Evolutionary conservation across 2,888 invertebrate genomes (phyloP), one percentile per base, ranked within the genome.

Genomic region (Troides oblongomaculatus): DNA sequence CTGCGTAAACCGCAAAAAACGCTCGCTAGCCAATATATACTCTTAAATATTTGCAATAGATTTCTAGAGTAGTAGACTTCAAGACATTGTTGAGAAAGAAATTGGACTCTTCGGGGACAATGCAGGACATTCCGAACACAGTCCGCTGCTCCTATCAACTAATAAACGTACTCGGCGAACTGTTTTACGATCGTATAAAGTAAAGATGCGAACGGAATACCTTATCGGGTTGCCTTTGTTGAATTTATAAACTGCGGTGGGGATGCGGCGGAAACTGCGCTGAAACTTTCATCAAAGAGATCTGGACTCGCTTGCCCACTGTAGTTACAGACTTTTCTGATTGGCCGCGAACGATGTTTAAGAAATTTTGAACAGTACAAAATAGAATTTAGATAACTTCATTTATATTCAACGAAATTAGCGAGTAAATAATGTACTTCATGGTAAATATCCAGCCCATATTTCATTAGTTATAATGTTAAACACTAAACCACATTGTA

Each of bases 201-300:
- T 60, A 39, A 30, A n/a, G 60, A 59, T 56, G 59, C 39, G 56
- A 53, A 56, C 18, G 43, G 68, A 64, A 60, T 60, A 64, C 36
- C n/a, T 58, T 46, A 59, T 60, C 46, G 39, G 39, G 63, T 10
- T 59, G 50, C 56, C 63, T 63, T 63, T 68, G 64, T 64, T 68
- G 64, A 68, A 68, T 68, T 68, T 64, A 64, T 64, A 68, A 68
- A 58, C 25, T 57, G 63, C 68, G 68, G 63, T 14, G 46, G 12
- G 46, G 46, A 21, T 46, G 46, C 46, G 39, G 65, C 65, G 65
- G 59, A 23, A 18, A 23, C 36, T 23, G 58, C 46, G 46, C 63
- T 63, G 63, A 68, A 68, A 68, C 43, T 63, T 68, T 68, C 36
- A 63, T 68, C 68, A 63, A 63, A 68, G 50, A 30, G 62, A 43